A percentile compares a stretch with the other conserved stretches of the same genome.
Evolutionary conservation across 2,888 invertebrate genomes (phyloP).

Genomic region (Auanema sp.): DNA sequence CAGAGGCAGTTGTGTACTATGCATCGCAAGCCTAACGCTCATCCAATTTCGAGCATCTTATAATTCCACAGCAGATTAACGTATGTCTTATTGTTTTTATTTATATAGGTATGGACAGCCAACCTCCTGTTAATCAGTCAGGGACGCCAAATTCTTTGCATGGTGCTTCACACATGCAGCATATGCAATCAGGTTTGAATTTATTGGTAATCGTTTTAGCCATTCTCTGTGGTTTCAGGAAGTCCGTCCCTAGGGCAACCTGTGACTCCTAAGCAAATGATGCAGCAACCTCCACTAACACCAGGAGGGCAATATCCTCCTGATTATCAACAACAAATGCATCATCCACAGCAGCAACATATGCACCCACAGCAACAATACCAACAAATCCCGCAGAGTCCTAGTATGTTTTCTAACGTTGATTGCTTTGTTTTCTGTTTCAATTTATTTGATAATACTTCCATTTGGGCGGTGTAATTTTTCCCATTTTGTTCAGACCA

Average conservation of each 20-base stretch:
- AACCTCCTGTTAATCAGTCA: no score
- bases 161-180: no score
- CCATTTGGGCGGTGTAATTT: background rate
- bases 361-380: slow-evolving; percentile 16
- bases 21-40: no score
- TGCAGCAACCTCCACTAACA: slow-evolving; percentile 12
- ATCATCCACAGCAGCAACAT: background rate
- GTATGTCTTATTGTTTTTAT: no score
- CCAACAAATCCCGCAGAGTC: slow-evolving; percentile 11
- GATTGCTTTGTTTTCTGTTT: background rate
- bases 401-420: slow-evolving; percentile 1
- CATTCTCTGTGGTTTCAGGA: slow-evolving; percentile 11
- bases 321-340: no score
- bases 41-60: no score
- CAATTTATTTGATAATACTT: background rate
- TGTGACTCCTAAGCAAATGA: slow-evolving; percentile 29
- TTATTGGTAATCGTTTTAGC: background rate
- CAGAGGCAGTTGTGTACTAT: no score
- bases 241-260: slow-evolving; percentile 28
- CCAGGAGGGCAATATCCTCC: slow-evolving; percentile 12
- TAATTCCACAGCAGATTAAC: no score
- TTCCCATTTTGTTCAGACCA: background rate
- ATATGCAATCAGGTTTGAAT: no score
- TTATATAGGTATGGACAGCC: no score
- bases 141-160: no score